phyloP scores from a whole-genome alignment of 1,140 invertebrate species.

The Anastrepha obliqua region DNA sequence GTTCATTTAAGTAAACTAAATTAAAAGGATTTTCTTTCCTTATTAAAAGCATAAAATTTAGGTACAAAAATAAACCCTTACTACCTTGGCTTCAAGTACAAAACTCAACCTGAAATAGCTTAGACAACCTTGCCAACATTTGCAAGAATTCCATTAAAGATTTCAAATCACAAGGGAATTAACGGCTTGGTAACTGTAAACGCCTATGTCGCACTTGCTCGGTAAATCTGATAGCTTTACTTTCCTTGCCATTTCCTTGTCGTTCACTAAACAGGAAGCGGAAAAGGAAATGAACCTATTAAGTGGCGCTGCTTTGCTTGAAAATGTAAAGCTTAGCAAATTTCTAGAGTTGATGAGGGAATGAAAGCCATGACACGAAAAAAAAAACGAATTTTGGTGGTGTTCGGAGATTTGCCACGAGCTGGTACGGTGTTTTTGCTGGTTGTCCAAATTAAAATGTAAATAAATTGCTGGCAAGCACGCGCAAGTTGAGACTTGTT shows the following conservation, averaged over 20 bases:
- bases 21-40: no score
- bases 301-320: background rate
- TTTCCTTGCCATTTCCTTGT: background rate
- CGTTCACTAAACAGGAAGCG: background rate
- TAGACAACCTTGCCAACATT: background rate
- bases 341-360: background rate
- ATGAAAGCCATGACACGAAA: background rate
- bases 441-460: background rate
- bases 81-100: no score
- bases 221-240: no score
- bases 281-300: constrained; percentile 30
- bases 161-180: constrained; percentile 1
- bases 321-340: background rate
- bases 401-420: background rate
- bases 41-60: no score
- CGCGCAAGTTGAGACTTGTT: background rate
- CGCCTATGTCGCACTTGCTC: background rate
- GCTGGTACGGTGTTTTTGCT: background rate
- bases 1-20: no score
- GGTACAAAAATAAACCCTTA: no score
- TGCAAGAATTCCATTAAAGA: background rate
- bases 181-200: background rate
- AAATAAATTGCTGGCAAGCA: constrained; percentile 6
- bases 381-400: background rate
- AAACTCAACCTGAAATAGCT: no score